A percentile compares a stretch with the other conserved stretches of the same genome.
These are phyloP conservation scores for Amia ocellicauda DNA, from an alignment of 2,113 vertebrate species.

Conservation along the genomic window DNA sequence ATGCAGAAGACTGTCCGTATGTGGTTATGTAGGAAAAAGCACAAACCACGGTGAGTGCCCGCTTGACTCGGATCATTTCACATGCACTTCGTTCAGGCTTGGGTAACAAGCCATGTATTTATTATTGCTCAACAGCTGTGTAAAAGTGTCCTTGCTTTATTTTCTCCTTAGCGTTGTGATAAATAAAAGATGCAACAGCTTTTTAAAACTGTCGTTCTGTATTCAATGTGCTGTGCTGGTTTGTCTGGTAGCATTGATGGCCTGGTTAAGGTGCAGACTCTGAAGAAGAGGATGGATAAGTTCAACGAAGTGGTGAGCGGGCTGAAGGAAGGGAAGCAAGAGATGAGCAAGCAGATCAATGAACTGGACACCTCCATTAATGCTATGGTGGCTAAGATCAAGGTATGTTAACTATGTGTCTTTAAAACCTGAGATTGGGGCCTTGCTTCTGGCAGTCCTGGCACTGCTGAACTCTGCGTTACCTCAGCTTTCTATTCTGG, in stretches of 20 bases:
- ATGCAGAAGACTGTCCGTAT: slow-evolving; percentile 95
- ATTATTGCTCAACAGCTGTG: background rate
- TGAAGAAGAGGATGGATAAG: slow-evolving; percentile 80
- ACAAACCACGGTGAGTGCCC: slow-evolving; percentile 86
- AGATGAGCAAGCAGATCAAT: slow-evolving; percentile 81
- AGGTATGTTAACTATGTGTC: slow-evolving; percentile 61
- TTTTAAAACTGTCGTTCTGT: slow-evolving; percentile 16
- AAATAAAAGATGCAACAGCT: background rate
- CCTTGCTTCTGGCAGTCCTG: too few species aligned
- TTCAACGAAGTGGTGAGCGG: slow-evolving; percentile 86
- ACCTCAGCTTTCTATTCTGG: too few species aligned
- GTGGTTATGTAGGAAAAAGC: slow-evolving; percentile 95
- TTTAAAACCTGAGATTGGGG: too few species aligned
- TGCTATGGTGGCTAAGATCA: slow-evolving; percentile 77
- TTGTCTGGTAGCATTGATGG: slow-evolving; percentile 77
- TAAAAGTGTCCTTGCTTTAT: background rate
- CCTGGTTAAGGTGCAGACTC: slow-evolving; percentile 78
- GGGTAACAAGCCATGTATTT: background rate
- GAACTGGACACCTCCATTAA: slow-evolving; percentile 81
- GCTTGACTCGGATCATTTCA: background rate
- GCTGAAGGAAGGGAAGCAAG: slow-evolving; percentile 86
- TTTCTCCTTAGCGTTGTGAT: background rate
- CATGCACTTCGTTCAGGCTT: background rate
- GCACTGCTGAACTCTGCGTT: too few species aligned
- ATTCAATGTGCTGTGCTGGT: background rate